Evolutionary conservation across 2,113 vertebrate species (phyloP).

Genomic region (Oncorhynchus kisutch): DNA sequence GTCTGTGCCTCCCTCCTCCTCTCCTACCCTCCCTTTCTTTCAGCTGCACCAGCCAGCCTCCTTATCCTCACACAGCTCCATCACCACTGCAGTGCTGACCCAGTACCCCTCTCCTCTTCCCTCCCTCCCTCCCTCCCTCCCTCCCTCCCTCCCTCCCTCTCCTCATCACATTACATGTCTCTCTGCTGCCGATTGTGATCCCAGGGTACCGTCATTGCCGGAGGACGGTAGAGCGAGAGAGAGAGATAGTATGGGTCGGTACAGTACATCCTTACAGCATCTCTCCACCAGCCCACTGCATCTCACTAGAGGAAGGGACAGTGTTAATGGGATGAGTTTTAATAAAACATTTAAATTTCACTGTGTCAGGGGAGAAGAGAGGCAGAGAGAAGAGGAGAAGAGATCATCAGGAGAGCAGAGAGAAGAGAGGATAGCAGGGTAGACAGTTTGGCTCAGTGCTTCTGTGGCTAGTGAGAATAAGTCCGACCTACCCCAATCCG

Average conservation of each 20-base stretch:
- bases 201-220: constrained; percentile 10
- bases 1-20: not conserved
- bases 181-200: constrained; percentile 27
- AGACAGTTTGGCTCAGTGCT: not conserved
- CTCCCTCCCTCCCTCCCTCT: constrained; percentile 15
- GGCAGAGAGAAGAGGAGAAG: not conserved
- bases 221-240: constrained; percentile 7
- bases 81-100: constrained; percentile 17
- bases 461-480: constrained; percentile 32
- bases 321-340: constrained; percentile 61
- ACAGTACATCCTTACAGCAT: constrained; percentile 24
- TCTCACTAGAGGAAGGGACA: constrained; percentile 19
- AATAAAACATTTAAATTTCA: constrained; percentile 55
- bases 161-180: constrained; percentile 33
- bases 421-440: constrained; percentile 3
- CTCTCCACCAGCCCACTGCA: constrained; percentile 12
- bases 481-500: not conserved
- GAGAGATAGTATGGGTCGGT: constrained; percentile 26
- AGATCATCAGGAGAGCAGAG: constrained; percentile 4
- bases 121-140: not conserved
- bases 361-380: constrained; percentile 48
- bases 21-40: not conserved
- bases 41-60: not conserved
- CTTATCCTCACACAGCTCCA: not conserved
- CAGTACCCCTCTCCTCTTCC: not conserved